These are phyloP conservation scores for Heteractis magnifica DNA, from an alignment of 92 coral and sea anemone species.

Conservation along the genomic window DNA sequence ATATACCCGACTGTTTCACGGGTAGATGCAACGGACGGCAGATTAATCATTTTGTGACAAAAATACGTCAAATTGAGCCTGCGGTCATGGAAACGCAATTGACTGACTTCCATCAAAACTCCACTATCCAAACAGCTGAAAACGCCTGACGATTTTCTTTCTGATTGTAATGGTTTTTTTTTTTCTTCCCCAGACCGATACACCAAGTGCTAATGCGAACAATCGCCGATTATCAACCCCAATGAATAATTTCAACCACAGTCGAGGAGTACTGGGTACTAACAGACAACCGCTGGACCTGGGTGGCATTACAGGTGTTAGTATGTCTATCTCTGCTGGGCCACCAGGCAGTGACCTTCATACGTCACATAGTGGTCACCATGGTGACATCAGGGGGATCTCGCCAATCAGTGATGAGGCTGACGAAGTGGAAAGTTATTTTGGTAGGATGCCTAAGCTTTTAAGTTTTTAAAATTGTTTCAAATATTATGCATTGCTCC, in stretches of 20 bases:
- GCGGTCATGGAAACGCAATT: neutral
- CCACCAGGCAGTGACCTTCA: conserved; percentile 74
- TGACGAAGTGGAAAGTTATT: conserved; percentile 53
- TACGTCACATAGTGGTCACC: conserved; percentile 55
- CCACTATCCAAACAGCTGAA: neutral
- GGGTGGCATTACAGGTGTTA: conserved; percentile 89
- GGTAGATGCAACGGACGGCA: too few relatives aligned
- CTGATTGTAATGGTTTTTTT: neutral
- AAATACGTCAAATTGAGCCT: neutral
- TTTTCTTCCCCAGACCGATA: conserved; percentile 41
- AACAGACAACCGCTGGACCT: conserved; percentile 69
- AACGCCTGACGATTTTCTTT: neutral
- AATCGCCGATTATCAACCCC: conserved; percentile 83
- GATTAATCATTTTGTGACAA: too few relatives aligned
- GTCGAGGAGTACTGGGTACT: conserved; percentile 63
- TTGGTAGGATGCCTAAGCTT: conserved; percentile 36
- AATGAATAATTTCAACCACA: conserved; percentile 44
- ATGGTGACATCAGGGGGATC: conserved; percentile 60
- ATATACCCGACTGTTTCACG: too few relatives aligned
- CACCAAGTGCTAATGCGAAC: conserved; percentile 37
- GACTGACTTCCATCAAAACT: neutral
- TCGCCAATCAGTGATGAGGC: conserved; percentile 78
- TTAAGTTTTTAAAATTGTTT: neutral
- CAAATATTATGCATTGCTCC: too few relatives aligned
- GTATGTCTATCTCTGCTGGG: conserved; percentile 79